Evolutionary conservation across 2,888 invertebrate genomes (phyloP).

Genomic region (Drymonia ruficornis): DNA sequence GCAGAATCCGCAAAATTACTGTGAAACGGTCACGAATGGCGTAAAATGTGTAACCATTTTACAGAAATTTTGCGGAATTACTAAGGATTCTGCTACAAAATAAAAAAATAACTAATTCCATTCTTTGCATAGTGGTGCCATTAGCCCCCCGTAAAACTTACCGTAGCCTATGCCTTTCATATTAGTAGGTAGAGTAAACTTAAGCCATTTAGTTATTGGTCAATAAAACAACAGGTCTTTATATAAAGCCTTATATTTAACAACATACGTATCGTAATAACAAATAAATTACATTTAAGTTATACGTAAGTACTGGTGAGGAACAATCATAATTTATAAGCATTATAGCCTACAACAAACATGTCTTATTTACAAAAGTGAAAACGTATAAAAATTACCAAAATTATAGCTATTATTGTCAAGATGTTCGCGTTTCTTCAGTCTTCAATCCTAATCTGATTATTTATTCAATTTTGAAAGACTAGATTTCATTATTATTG

Average conservation of each 20-base stretch:
- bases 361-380: slow-evolving; percentile 38
- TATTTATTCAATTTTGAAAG: slow-evolving; percentile 30
- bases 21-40: too few species aligned
- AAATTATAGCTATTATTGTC: slow-evolving; percentile 36
- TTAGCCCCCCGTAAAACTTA: background rate
- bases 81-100: too few species aligned
- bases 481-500: slow-evolving; percentile 37
- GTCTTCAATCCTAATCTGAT: slow-evolving; percentile 40
- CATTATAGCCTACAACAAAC: slow-evolving; percentile 18
- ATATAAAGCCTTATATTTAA: slow-evolving; percentile 72
- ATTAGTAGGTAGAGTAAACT: too few species aligned
- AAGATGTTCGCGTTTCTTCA: slow-evolving; percentile 41
- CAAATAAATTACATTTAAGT: slow-evolving; percentile 68
- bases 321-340: slow-evolving; percentile 59
- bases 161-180: too few species aligned
- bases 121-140: too few species aligned
- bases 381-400: slow-evolving; percentile 26
- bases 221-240: slow-evolving; percentile 46
- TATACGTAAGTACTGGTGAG: slow-evolving; percentile 70
- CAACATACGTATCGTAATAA: slow-evolving; percentile 74
- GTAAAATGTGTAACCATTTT: too few species aligned
- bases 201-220: too few species aligned
- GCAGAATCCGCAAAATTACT: too few species aligned
- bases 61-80: too few species aligned
- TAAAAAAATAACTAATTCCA: too few species aligned